These are phyloP conservation scores for Leucophenga maculata DNA, from an alignment of 2,888 invertebrate genomes.

Conservation along the genomic window DNA sequence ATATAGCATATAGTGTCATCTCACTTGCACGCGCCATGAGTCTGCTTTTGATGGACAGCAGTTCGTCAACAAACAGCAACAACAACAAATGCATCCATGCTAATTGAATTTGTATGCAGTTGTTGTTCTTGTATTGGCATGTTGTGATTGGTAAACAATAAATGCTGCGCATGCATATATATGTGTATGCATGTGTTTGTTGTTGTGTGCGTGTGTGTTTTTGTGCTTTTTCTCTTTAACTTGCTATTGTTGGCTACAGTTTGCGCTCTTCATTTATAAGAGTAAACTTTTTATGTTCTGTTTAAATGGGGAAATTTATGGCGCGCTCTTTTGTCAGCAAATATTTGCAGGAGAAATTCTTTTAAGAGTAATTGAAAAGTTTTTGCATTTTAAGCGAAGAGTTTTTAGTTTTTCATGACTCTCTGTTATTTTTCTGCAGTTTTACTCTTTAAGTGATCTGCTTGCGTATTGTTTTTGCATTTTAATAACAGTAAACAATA, in stretches of 20 bases:
- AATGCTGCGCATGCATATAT: slow-evolving; percentile 25
- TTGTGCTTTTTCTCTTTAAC: not conserved
- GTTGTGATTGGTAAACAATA: slow-evolving; percentile 52
- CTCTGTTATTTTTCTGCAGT: too few relatives aligned
- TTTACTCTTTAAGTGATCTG: not conserved
- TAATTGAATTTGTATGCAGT: slow-evolving; percentile 59
- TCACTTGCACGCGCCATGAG: slow-evolving; percentile 40
- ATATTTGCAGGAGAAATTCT: not conserved
- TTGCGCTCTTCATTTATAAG: not conserved
- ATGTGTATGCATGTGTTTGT: not conserved
- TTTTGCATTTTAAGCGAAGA: not conserved
- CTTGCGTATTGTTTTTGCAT: not conserved
- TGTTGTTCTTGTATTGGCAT: slow-evolving; percentile 17
- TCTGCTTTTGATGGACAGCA: slow-evolving; percentile 65
- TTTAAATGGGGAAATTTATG: slow-evolving; percentile 21
- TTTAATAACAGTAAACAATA: not conserved
- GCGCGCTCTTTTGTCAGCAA: slow-evolving; percentile 16
- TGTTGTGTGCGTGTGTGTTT: not conserved
- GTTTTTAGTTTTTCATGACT: too few relatives aligned
- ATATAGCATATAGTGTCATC: slow-evolving; percentile 41
- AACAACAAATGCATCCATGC: slow-evolving; percentile 35
- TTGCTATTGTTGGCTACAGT: not conserved
- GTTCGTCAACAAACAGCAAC: slow-evolving; percentile 61
- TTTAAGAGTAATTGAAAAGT: not conserved
- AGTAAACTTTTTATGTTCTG: not conserved